Conservation (phyloP, 2,888 invertebrate species). For the Coleophora flavipennella region DNA sequence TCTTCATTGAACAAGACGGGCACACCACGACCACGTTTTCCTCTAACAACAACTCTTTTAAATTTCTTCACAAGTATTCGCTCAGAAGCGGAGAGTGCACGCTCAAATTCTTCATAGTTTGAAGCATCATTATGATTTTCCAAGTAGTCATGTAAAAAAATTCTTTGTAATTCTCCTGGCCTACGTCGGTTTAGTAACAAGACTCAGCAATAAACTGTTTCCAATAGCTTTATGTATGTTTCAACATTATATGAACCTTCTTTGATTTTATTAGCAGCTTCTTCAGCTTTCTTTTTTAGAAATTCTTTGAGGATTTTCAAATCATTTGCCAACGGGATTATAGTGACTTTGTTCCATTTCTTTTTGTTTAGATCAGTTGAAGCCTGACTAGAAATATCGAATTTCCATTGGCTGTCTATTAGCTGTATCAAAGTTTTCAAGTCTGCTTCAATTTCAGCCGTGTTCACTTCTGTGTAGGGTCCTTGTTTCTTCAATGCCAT, state of each 20-base stretch:
- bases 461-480: conserved; percentile 14
- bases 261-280: conserved; percentile 16
- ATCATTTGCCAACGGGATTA: conserved; percentile 19
- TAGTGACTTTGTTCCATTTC: conserved; percentile 21
- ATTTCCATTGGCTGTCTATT: conserved; percentile 19
- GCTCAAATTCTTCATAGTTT: conserved; percentile 8
- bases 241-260: conserved; percentile 12
- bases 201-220: conserved; percentile 20
- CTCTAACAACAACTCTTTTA: conserved; percentile 20
- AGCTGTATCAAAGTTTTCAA: conserved; percentile 17
- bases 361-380: conserved; percentile 20
- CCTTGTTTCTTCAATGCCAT: conserved; percentile 17
- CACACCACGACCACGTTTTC: conserved; percentile 14
- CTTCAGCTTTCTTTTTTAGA: conserved; percentile 9
- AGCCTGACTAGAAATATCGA: conserved; percentile 20
- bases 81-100: conserved; percentile 16
- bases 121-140: conserved; percentile 11
- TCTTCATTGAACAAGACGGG: conserved; percentile 23
- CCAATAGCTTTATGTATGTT: conserved; percentile 18
- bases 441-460: conserved; percentile 17
- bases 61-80: conserved; percentile 19
- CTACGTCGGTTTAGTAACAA: conserved; percentile 20
- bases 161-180: conserved; percentile 21
- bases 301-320: conserved; percentile 17
- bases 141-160: conserved; percentile 15